Conservation (phyloP, 2,797 vertebrate species). For the Acrocephalus scirpaceus region DNA sequence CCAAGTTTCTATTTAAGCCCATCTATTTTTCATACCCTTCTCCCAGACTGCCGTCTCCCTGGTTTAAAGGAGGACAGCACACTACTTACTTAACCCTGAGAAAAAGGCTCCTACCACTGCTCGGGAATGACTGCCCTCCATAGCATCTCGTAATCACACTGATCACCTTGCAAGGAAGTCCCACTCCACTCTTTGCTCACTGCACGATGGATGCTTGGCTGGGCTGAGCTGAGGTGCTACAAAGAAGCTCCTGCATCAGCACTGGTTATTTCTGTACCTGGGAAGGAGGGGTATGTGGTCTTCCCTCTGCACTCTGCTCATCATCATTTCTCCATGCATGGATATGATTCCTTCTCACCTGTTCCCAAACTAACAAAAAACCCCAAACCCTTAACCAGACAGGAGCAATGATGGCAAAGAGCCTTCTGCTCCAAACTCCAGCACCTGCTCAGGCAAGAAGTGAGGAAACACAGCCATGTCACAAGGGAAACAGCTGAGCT, state of each 20-base stretch:
- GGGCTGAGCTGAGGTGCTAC: neutral
- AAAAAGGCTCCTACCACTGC: neutral
- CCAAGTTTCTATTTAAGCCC: slow-evolving; percentile 11
- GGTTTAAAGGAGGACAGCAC: neutral
- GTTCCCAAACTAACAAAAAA: neutral
- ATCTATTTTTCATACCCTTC: slow-evolving; percentile 35
- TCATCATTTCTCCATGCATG: neutral
- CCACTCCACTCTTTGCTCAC: neutral
- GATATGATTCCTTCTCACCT: neutral
- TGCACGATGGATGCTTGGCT: fast-evolving
- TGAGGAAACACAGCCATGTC: neutral
- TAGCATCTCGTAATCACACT: neutral
- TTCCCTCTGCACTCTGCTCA: neutral
- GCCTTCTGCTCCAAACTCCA: neutral
- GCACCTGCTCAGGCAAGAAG: neutral
- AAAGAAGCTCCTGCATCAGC: neutral
- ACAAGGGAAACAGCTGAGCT: slow-evolving; percentile 25
- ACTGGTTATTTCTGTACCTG: neutral
- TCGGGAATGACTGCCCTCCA: fast-evolving
- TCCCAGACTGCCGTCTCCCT: neutral
- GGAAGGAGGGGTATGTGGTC: neutral
- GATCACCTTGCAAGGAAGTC: neutral
- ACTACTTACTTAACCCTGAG: neutral
- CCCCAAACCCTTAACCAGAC: neutral
- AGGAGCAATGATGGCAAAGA: neutral